phyloP scores from a whole-genome alignment of 2,113 vertebrate species.

The Pachypanchax playfairii region DNA sequence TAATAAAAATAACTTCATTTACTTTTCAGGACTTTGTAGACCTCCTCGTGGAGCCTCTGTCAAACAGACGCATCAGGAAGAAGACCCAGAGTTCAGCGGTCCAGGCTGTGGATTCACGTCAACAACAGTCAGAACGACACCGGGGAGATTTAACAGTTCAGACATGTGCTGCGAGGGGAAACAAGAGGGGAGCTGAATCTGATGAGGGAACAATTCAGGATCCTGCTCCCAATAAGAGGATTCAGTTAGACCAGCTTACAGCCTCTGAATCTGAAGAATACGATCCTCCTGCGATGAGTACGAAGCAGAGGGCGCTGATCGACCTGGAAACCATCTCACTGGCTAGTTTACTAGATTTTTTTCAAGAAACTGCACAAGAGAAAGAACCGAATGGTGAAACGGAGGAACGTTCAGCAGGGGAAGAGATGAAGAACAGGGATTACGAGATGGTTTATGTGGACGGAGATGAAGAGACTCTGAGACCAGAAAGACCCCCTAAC shows the following conservation, averaged over 20 bases:
- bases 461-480: not conserved
- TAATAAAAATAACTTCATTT: not conserved
- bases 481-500: not conserved
- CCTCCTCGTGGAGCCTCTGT: too few relatives aligned
- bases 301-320: not conserved
- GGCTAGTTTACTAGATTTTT: not conserved
- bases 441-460: slow-evolving; percentile 33
- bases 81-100: not conserved
- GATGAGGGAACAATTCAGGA: not conserved
- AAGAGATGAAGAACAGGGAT: slow-evolving; percentile 5
- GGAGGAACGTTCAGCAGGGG: not conserved
- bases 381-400: not conserved
- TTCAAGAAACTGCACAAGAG: not conserved
- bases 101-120: not conserved
- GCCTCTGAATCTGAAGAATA: not conserved
- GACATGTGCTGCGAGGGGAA: not conserved
- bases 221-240: slow-evolving; percentile 30
- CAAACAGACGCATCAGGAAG: too few relatives aligned
- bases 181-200: slow-evolving; percentile 31
- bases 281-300: not conserved
- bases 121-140: too few relatives aligned
- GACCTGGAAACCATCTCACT: not conserved
- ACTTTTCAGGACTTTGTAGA: slow-evolving; percentile 20
- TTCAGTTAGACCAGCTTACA: not conserved
- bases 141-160: not conserved